phyloP scores from a whole-genome alignment of 1,140 invertebrate genomes.

The Drosophila kikkawai region DNA sequence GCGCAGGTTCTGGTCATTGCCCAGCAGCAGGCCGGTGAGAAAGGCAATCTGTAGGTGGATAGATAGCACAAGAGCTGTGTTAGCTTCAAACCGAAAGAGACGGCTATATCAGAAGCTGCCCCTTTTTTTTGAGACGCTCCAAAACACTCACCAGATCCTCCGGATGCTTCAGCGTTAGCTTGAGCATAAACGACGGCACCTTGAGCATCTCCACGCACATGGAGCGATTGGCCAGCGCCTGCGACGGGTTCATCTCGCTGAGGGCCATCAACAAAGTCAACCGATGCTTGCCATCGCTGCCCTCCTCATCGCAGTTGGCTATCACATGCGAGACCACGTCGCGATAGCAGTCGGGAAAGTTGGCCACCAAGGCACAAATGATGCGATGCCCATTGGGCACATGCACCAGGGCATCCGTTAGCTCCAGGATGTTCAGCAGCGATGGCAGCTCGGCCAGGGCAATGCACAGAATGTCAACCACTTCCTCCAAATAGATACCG shows the following conservation, averaged over 20 bases:
- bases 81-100: conserved; percentile 1
- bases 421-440: conserved; percentile 93
- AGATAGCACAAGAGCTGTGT: neutral
- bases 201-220: conserved; percentile 95
- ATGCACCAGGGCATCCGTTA: conserved; percentile 94
- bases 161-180: conserved; percentile 78
- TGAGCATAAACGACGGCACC: conserved; percentile 89
- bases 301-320: conserved; percentile 94
- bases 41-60: conserved; percentile 89
- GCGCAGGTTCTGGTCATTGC: conserved; percentile 94
- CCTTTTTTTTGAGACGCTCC: too few species aligned
- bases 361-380: conserved; percentile 95
- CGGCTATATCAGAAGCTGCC: neutral
- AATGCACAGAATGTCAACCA: conserved; percentile 97
- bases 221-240: conserved; percentile 92
- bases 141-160: conserved; percentile 73
- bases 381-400: conserved; percentile 96
- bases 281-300: conserved; percentile 91
- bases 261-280: conserved; percentile 91
- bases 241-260: conserved; percentile 95
- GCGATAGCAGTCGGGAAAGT: conserved; percentile 96
- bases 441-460: conserved; percentile 96
- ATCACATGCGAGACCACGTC: conserved; percentile 95
- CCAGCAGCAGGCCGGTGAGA: conserved; percentile 95
- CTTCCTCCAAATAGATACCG: conserved; percentile 97